phyloP scores from a whole-genome alignment of 2,113 vertebrate genomes.

The Phalacrocorax carbo region DNA sequence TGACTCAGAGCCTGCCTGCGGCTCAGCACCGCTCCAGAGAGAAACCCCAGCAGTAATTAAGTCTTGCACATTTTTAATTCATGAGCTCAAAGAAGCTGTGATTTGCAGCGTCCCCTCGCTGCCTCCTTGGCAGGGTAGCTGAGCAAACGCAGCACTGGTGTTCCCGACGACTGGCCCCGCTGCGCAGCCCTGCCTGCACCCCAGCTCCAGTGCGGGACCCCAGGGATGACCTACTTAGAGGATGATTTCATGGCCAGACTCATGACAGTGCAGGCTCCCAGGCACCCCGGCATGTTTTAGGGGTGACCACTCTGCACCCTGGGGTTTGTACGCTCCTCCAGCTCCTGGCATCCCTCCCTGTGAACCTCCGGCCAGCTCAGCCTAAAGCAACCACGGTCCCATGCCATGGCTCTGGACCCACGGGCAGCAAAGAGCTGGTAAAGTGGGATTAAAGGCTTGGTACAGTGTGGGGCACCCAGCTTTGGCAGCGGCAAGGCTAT shows the following conservation, averaged over 20 bases:
- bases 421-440: rapidly evolving
- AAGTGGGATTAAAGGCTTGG: background rate
- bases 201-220: rapidly evolving
- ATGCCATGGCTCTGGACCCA: background rate
- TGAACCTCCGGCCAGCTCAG: background rate
- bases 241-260: background rate
- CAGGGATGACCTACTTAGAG: background rate
- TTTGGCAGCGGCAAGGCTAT: background rate
- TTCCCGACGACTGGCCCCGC: background rate
- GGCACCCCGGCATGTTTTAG: rapidly evolving
- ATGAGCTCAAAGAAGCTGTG: background rate
- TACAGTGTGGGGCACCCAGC: background rate
- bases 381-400: background rate
- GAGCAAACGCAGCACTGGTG: background rate
- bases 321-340: background rate
- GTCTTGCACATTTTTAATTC: background rate
- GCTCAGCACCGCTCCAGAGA: background rate
- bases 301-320: background rate
- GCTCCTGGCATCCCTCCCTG: background rate
- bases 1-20: background rate
- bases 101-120: rapidly evolving
- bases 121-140: background rate
- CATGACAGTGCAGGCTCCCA: background rate
- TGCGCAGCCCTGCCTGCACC: background rate
- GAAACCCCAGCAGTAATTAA: conserved; percentile 18